A percentile compares a stretch with the other conserved stretches of the same genome.
These are phyloP conservation scores for Augiades crinisus DNA, from an alignment of 2,888 invertebrate genomes.

Conservation along the genomic window DNA sequence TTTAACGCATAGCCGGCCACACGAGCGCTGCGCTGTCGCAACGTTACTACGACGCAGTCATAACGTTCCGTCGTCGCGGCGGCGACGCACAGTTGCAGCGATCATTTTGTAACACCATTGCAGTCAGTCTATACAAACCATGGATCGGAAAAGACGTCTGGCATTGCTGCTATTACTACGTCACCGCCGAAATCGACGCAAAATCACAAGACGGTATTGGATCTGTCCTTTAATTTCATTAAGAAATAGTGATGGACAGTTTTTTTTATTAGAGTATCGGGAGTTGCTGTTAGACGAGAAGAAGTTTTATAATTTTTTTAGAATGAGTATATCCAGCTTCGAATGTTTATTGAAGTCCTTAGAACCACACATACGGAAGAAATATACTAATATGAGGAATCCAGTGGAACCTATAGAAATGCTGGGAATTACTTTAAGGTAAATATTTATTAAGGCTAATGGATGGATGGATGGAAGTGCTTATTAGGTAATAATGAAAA, in stretches of 20 bases:
- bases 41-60: no score
- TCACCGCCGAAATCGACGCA: constrained; percentile 38
- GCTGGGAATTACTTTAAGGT: constrained; percentile 39
- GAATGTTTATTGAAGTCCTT: constrained; percentile 37
- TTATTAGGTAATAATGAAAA: constrained; percentile 15
- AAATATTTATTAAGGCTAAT: constrained; percentile 34
- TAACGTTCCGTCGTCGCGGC: constrained; percentile 3
- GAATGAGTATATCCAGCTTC: constrained; percentile 35
- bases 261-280: constrained; percentile 35
- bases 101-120: background rate
- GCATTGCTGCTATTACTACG: constrained; percentile 37
- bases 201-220: constrained; percentile 35
- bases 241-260: constrained; percentile 32
- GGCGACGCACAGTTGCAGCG: constrained; percentile 16
- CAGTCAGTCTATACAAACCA: constrained; percentile 12
- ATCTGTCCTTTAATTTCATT: constrained; percentile 34
- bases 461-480: no score
- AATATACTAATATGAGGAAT: constrained; percentile 40
- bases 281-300: constrained; percentile 36
- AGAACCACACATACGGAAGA: constrained; percentile 39
- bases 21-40: no score
- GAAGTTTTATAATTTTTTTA: constrained; percentile 35
- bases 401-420: constrained; percentile 40
- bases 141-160: constrained; percentile 37
- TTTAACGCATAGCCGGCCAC: no score